Evolutionary conservation across 2,113 vertebrate species (phyloP), one percentile per base, ranked within the genome.

Genomic region (Neodon shergylaensis): DNA sequence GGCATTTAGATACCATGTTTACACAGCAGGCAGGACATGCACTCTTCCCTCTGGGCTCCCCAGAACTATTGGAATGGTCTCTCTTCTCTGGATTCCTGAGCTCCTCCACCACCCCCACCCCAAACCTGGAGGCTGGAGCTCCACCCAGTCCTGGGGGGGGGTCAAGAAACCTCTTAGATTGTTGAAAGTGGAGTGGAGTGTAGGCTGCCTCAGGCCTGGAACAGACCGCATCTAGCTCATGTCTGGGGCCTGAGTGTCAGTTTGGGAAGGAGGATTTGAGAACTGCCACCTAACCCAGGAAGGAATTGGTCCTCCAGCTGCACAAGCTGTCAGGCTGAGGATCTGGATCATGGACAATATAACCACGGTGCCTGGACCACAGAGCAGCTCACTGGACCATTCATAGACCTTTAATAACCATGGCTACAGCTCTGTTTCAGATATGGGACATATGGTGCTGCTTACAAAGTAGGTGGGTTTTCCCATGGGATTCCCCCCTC

Each of bases 11-110:
- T 91, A 24, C 94, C 33, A 76, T 95, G 96, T 97, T 97, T 92
- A 97, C 93, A 93, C 94, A 97, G 96, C 96, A 90, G 83, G 92
- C 86, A 96, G 94, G 97, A 97, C 95, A 68, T 91, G 92, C 77
- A 63, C 42, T 65, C 81, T 33, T 89, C 63, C 0, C 58, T 54
- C 74, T 17, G 26, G 78, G 54, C 49, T 95, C 95, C 92, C 94
- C 44, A 90, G 97, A 79, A 96, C 49, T 33, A 19, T 66, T 5
- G 0, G 68, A 73, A 94, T 19, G 82, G 94, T 84, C 94, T 73
- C 66, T 16, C 88, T 61, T 94, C 94, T 94, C 91, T 19, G 22
- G 93, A 95, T 95, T 94, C 94, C 97, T 95, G 87, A 93, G 91
- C 84, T 21, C 88, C 88, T 42, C 94, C 26, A 3, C 9, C 3